phyloP scores from a whole-genome alignment of 92 coral and sea anemone species.

The Montipora capitata region DNA sequence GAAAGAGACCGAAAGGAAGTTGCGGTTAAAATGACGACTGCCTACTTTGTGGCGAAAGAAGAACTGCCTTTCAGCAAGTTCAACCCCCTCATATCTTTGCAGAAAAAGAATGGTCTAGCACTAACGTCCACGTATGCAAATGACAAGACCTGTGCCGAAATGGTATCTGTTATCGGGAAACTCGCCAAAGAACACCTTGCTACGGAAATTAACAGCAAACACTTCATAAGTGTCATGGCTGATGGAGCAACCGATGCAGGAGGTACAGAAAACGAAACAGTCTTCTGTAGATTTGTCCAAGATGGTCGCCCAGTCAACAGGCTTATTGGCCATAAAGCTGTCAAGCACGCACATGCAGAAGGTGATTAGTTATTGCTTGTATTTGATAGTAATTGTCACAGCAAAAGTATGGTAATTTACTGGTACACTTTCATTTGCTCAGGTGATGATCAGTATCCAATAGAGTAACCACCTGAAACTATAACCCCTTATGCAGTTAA shows the following conservation, averaged over 20 bases:
- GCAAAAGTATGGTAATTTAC: conserved; percentile 13
- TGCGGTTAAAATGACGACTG: conserved; percentile 47
- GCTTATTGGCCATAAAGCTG: conserved; percentile 12
- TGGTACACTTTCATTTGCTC: no score
- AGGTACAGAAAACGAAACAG: conserved; percentile 7
- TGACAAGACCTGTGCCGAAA: conserved; percentile 39
- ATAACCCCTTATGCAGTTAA: no score
- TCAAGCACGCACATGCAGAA: conserved; percentile 18
- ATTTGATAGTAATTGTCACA: conserved; percentile 19
- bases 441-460: no score
- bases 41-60: conserved; percentile 29
- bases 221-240: conserved; percentile 3
- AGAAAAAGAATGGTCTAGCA: conserved; percentile 44
- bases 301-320: conserved; percentile 1
- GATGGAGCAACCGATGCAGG: conserved; percentile 15
- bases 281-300: neutral
- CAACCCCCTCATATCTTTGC: conserved; percentile 10
- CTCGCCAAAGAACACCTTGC: conserved; percentile 26
- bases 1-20: conserved; percentile 53
- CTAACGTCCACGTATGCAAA: conserved; percentile 35
- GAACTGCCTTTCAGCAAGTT: conserved; percentile 50
- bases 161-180: conserved; percentile 51
- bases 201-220: neutral
- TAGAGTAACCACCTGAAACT: no score
- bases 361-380: no score